Conservation (phyloP, 2,113 vertebrate genomes). For the Raja brachyura region DNA sequence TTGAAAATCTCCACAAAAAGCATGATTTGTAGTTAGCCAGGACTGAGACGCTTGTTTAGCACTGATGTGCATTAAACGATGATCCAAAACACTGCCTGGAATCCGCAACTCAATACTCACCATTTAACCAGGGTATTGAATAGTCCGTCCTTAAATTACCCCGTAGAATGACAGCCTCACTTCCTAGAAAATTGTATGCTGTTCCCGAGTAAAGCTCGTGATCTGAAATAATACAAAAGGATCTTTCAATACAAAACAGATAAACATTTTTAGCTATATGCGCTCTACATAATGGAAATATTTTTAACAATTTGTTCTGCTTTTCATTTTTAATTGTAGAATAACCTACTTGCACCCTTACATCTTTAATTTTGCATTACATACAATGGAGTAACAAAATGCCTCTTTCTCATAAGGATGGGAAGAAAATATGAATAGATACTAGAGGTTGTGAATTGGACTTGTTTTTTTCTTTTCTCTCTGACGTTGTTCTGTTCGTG, state of each 20-base stretch:
- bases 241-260: not conserved
- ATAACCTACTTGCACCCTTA: not conserved
- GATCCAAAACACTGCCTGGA: not conserved
- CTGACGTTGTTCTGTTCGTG: not conserved
- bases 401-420: not conserved
- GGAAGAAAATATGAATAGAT: not conserved
- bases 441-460: not conserved
- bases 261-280: not conserved
- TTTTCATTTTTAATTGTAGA: not conserved
- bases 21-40: not conserved
- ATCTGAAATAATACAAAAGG: constrained; percentile 57
- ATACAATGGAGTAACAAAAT: not conserved
- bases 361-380: not conserved
- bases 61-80: not conserved
- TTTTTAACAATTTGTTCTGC: not conserved
- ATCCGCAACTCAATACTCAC: constrained; percentile 55
- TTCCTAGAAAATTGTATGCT: constrained; percentile 89
- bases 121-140: constrained; percentile 91
- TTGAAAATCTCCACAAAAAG: not conserved
- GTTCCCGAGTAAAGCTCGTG: constrained; percentile 92
- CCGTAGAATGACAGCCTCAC: constrained; percentile 86
- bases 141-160: constrained; percentile 85
- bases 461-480: not conserved
- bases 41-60: not conserved
- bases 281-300: not conserved